These are phyloP conservation scores for Amphimallon solstitiale DNA, from an alignment of 2,888 invertebrate species.

Conservation along the genomic window DNA sequence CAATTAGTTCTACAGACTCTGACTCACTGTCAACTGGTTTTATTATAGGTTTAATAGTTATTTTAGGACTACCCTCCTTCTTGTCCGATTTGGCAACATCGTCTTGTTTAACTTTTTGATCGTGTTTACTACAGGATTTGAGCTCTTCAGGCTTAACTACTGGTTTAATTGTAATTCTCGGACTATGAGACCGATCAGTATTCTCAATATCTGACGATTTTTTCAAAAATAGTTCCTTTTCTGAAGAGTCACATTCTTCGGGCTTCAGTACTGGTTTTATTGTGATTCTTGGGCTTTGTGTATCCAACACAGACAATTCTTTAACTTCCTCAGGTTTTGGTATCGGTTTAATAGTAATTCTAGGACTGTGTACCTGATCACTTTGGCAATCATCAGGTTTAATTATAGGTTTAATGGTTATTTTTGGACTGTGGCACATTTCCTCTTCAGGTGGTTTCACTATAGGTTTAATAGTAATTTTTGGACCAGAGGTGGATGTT, in stretches of 20 bases:
- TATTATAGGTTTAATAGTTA: conserved; percentile 51
- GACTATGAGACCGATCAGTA: conserved; percentile 49
- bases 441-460: conserved; percentile 37
- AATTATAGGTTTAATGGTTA: conserved; percentile 69
- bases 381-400: conserved; percentile 56
- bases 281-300: conserved; percentile 61
- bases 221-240: conserved; percentile 58
- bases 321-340: conserved; percentile 51
- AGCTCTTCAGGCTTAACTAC: conserved; percentile 63
- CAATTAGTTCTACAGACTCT: conserved; percentile 46
- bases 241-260: conserved; percentile 51
- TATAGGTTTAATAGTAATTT: conserved; percentile 46
- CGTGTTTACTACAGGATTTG: conserved; percentile 64
- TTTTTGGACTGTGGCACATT: conserved; percentile 58
- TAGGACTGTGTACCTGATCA: conserved; percentile 61
- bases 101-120: conserved; percentile 55
- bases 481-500: conserved; percentile 23
- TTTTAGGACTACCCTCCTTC: conserved; percentile 47
- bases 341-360: conserved; percentile 67
- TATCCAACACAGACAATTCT: conserved; percentile 5
- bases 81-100: conserved; percentile 45
- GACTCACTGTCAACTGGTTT: conserved; percentile 49
- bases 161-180: conserved; percentile 71
- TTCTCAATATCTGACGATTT: conserved; percentile 53
- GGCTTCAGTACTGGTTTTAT: conserved; percentile 64